Conservation (phyloP, 2,113 vertebrate genomes). For the Carettochelys insculpta region DNA sequence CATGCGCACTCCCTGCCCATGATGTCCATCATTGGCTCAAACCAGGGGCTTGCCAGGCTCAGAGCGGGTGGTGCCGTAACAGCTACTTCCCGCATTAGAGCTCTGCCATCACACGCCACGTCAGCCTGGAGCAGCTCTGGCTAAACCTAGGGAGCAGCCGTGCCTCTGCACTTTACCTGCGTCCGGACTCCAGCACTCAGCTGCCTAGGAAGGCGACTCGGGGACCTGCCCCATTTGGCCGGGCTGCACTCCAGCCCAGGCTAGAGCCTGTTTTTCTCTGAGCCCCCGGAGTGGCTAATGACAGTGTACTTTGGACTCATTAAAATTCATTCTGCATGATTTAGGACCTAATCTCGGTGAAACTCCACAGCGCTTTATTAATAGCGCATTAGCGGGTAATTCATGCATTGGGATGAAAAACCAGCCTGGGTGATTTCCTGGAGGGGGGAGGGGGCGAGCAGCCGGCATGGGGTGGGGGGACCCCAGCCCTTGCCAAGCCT, state of each 20-base stretch:
- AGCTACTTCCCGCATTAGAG: not conserved
- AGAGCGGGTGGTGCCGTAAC: not conserved
- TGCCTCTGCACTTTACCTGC: not conserved
- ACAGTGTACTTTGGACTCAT: conserved; percentile 53
- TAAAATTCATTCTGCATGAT: conserved; percentile 69
- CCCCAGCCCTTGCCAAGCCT: conserved; percentile 22
- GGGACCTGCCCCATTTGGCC: not conserved
- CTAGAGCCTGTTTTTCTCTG: not conserved
- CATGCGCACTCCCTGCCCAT: not conserved
- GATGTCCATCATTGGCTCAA: not conserved
- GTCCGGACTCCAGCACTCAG: not conserved
- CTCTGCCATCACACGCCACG: not conserved
- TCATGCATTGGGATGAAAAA: conserved; percentile 69
- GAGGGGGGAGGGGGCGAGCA: not conserved
- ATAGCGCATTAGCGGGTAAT: conserved; percentile 75
- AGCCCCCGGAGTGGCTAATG: not conserved
- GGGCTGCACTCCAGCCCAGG: not conserved
- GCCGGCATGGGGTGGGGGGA: fast-evolving
- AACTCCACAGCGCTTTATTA: conserved; percentile 71
- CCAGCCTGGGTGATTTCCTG: conserved; percentile 50
- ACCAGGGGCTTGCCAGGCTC: not conserved
- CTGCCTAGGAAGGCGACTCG: not conserved
- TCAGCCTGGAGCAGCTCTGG: not conserved
- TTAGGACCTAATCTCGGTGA: conserved; percentile 66
- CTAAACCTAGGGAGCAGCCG: not conserved